Conservation (phyloP, 2,888 invertebrate species). For the Dynastes tityus region DNA sequence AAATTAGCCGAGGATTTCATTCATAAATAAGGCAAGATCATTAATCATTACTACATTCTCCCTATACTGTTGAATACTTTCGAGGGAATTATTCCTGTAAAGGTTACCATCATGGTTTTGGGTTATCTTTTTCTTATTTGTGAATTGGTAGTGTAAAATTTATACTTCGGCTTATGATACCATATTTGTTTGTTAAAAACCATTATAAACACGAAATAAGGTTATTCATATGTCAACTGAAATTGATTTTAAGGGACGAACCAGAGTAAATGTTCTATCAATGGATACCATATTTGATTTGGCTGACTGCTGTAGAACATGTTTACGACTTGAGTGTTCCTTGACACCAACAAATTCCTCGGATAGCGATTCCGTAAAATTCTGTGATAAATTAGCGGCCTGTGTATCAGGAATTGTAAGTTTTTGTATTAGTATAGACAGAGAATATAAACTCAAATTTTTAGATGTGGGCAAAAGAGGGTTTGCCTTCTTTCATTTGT, state of each 20-base stretch:
- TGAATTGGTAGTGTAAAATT: background rate
- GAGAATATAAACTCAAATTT: constrained; percentile 46
- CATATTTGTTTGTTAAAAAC: constrained; percentile 52
- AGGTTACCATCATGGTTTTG: no score
- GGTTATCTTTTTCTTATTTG: constrained; percentile 4
- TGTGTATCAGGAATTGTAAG: constrained; percentile 68
- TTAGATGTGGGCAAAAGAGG: constrained; percentile 66
- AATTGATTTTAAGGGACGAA: constrained; percentile 58
- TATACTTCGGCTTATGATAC: background rate
- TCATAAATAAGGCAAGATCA: no score
- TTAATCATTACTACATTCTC: no score
- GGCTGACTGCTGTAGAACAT: constrained; percentile 66
- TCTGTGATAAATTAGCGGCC: constrained; percentile 65
- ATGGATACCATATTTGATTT: constrained; percentile 63
- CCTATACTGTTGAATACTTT: no score
- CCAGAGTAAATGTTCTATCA: constrained; percentile 58
- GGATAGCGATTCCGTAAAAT: constrained; percentile 66
- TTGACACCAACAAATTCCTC: constrained; percentile 64
- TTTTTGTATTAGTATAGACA: constrained; percentile 39
- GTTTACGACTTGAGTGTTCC: constrained; percentile 66
- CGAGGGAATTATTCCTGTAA: no score
- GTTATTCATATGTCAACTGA: constrained; percentile 60
- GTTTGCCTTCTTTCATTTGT: constrained; percentile 65
- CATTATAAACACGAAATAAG: constrained; percentile 57
- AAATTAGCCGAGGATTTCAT: no score